phyloP scores from a whole-genome alignment of 2,797 vertebrate species.

The Selene dorsalis region DNA sequence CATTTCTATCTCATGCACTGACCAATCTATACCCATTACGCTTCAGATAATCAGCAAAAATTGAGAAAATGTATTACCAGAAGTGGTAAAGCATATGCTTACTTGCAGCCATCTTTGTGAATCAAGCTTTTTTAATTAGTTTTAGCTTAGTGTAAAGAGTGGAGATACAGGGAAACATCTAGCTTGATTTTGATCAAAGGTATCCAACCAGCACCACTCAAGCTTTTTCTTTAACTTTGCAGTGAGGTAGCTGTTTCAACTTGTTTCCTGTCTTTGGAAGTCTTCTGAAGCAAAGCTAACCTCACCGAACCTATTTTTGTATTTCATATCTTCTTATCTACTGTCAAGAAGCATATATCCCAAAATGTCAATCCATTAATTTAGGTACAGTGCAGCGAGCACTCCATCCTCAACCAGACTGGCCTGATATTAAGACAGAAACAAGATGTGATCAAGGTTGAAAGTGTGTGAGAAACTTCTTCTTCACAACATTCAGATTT shows the following conservation, averaged over 20 bases:
- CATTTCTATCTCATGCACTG: conserved; percentile 39
- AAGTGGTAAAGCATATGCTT: not conserved
- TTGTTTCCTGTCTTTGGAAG: not conserved
- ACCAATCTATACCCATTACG: conserved; percentile 21
- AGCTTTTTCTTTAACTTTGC: not conserved
- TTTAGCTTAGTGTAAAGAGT: not conserved
- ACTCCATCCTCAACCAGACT: not conserved
- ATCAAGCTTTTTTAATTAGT: too few species aligned
- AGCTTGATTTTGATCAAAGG: not conserved
- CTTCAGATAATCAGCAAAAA: conserved; percentile 25
- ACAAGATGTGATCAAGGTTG: not conserved
- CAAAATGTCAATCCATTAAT: conserved; percentile 7
- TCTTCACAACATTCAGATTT: not conserved
- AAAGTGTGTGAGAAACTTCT: conserved; percentile 4
- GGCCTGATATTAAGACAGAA: not conserved
- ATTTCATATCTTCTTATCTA: not conserved
- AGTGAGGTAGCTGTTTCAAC: not conserved
- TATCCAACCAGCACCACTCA: not conserved
- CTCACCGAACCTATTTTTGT: not conserved
- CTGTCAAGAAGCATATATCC: not conserved
- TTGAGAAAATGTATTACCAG: not conserved
- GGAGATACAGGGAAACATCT: not conserved
- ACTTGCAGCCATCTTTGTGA: not conserved
- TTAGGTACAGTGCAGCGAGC: not conserved
- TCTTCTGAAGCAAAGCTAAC: not conserved